These are phyloP conservation scores for Notarius lentiginosus DNA, from an alignment of 2,113 vertebrate species.

Conservation along the genomic window DNA sequence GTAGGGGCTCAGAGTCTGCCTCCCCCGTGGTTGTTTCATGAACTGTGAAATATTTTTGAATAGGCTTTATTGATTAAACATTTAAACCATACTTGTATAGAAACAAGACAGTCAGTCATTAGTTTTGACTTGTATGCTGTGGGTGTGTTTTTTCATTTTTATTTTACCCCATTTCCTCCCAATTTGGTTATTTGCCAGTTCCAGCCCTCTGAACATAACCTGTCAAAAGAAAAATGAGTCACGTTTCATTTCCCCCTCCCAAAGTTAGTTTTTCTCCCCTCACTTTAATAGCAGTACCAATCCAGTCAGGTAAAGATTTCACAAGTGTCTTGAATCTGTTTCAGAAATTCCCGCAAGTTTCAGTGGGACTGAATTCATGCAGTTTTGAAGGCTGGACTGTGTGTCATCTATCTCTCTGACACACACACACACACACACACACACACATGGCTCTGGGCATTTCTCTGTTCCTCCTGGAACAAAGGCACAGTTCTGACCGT, in stretches of 20 bases:
- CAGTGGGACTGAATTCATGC: neutral
- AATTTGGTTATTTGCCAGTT: neutral
- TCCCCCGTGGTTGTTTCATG: too few species aligned
- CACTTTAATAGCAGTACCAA: neutral
- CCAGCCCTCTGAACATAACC: neutral
- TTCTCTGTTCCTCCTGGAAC: neutral
- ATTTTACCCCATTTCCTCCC: neutral
- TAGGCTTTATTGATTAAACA: neutral
- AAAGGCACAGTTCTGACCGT: neutral
- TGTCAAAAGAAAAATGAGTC: neutral
- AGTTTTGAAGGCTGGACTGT: neutral
- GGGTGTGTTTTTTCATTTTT: neutral
- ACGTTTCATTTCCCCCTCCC: neutral
- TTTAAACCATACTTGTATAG: neutral
- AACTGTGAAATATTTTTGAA: neutral
- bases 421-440: too few species aligned
- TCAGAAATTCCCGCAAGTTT: neutral
- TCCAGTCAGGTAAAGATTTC: neutral
- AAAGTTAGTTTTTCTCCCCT: neutral
- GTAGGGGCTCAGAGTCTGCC: too few species aligned
- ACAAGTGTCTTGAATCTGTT: conserved; percentile 1
- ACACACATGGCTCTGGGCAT: neutral
- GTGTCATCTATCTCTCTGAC: neutral
- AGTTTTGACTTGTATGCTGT: neutral
- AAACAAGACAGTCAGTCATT: neutral